phyloP scores from a whole-genome alignment of 2,113 vertebrate genomes.

The Murina feae region DNA sequence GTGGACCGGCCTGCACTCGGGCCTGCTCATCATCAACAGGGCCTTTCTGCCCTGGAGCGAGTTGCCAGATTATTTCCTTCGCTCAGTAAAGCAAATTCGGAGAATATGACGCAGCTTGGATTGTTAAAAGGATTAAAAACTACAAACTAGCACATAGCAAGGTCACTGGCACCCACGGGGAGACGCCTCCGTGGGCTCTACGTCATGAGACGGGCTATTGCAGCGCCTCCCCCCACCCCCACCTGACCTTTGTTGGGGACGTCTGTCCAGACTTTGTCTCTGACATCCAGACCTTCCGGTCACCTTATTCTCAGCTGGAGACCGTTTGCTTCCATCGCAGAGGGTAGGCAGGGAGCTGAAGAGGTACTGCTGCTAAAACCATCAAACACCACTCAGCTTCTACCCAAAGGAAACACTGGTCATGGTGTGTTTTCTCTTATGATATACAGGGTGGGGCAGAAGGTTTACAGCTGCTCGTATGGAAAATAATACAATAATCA shows the following conservation, averaged over 20 bases:
- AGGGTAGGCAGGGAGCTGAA: not conserved
- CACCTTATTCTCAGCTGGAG: not conserved
- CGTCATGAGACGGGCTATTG: accelerated
- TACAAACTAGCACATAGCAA: accelerated
- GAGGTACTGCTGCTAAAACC: not conserved
- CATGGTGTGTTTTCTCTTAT: not conserved
- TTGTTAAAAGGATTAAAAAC: not conserved
- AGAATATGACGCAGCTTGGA: not conserved
- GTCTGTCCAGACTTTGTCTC: not conserved
- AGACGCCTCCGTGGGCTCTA: accelerated
- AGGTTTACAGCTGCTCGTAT: not conserved
- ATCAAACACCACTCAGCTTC: not conserved
- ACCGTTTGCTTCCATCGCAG: not conserved
- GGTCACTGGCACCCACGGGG: accelerated
- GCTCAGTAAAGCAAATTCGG: not conserved
- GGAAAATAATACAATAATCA: not conserved
- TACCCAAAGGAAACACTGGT: not conserved
- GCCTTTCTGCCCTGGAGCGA: not conserved
- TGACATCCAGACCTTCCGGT: not conserved
- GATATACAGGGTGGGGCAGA: not conserved
- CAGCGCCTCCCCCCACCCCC: accelerated
- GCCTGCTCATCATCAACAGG: not conserved
- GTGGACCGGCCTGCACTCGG: not conserved
- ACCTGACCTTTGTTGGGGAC: accelerated
- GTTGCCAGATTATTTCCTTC: not conserved